Conservation (phyloP, 1,140 invertebrate species). For the Drosophila insularis region DNA sequence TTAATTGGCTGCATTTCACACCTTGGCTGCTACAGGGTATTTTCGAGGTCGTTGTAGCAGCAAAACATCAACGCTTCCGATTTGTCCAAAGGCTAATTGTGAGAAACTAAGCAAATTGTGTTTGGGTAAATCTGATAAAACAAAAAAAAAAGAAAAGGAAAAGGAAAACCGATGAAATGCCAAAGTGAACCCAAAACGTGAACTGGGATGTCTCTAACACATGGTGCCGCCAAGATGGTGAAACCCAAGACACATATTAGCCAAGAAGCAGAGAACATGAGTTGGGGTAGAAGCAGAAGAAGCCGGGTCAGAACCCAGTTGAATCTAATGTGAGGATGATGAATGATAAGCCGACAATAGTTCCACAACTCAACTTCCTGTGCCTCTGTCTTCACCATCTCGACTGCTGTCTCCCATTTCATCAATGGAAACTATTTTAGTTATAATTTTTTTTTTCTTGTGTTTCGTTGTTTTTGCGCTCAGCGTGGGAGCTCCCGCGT, state of each 20-base stretch:
- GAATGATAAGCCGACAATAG: constrained; percentile 69
- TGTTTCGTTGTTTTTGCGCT: constrained; percentile 26
- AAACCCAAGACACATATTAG: constrained; percentile 67
- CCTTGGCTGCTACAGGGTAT: not conserved
- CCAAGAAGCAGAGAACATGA: constrained; percentile 31
- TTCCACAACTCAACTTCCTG: constrained; percentile 62
- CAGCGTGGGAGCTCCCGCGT: constrained; percentile 59
- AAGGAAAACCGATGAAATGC: constrained; percentile 25
- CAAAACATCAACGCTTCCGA: not conserved
- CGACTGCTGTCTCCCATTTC: constrained; percentile 60
- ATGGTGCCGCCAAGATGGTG: constrained; percentile 60
- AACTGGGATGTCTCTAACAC: constrained; percentile 24
- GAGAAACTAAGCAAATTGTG: constrained; percentile 43
- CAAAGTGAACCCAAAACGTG: constrained; percentile 7
- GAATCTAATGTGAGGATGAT: constrained; percentile 61
- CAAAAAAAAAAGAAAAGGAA: not conserved
- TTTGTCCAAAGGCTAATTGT: constrained; percentile 38
- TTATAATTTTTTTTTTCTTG: not conserved
- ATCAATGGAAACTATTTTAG: constrained; percentile 61
- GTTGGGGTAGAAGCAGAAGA: constrained; percentile 9
- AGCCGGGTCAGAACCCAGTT: not conserved
- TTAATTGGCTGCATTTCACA: too few relatives aligned
- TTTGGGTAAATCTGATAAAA: constrained; percentile 49
- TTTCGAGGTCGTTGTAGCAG: not conserved
- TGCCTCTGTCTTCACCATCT: constrained; percentile 19